A percentile compares a stretch with the other conserved stretches of the same genome.
These are phyloP conservation scores for Mimachlamys varia DNA, from an alignment of 2,888 invertebrate species.

Conservation along the genomic window DNA sequence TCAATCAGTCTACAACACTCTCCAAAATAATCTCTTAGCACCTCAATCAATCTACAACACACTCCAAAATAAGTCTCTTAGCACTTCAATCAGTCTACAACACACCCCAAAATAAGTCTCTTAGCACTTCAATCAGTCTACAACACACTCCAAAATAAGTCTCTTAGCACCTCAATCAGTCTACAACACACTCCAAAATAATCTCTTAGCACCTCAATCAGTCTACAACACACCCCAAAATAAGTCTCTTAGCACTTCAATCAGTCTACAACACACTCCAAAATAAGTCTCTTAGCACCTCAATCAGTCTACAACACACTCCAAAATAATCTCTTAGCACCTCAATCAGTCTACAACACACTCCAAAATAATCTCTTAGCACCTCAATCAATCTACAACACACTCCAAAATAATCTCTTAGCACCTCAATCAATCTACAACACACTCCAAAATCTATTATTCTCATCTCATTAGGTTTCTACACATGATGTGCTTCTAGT, in stretches of 20 bases:
- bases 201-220: conserved; percentile 84
- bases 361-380: conserved; percentile 81
- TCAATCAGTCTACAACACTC: conserved; percentile 81
- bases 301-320: conserved; percentile 81
- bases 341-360: conserved; percentile 81
- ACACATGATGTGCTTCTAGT: not conserved
- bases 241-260: conserved; percentile 84
- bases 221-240: conserved; percentile 71
- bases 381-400: conserved; percentile 83
- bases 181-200: conserved; percentile 74
- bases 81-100: conserved; percentile 83
- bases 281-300: conserved; percentile 83
- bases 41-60: conserved; percentile 82
- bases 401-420: conserved; percentile 81
- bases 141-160: conserved; percentile 74
- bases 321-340: conserved; percentile 83
- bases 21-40: conserved; percentile 82
- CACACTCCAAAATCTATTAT: not conserved
- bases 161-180: conserved; percentile 84
- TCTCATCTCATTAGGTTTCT: not conserved
- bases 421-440: conserved; percentile 83
- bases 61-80: conserved; percentile 82
- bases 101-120: conserved; percentile 79
- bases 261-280: conserved; percentile 77
- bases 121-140: conserved; percentile 84